Evolutionary conservation across 2,888 invertebrate genomes (phyloP).

Genomic region (Drosophila sordidula): DNA sequence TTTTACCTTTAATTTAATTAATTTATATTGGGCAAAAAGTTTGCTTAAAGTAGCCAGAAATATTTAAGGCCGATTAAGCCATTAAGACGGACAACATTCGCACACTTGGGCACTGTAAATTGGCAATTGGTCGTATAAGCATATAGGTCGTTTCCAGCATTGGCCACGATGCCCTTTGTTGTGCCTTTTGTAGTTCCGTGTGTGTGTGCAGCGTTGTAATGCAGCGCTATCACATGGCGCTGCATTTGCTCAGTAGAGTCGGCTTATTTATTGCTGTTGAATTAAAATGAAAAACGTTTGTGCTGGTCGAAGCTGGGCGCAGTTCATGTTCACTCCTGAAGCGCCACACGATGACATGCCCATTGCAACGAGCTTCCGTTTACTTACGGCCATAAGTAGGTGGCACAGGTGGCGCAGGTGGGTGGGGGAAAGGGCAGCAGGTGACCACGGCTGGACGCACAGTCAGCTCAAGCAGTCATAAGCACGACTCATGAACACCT

Average conservation of each 20-base stretch:
- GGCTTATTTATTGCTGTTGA: conserved; percentile 68
- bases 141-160: conserved; percentile 10
- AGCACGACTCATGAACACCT: conserved; percentile 71
- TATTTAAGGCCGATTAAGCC: neutral
- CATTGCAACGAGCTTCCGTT: conserved; percentile 44
- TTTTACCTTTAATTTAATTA: too few species aligned
- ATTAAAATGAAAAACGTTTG: conserved; percentile 67
- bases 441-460: conserved; percentile 55
- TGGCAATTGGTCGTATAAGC: conserved; percentile 34
- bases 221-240: conserved; percentile 57
- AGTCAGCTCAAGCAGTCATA: conserved; percentile 72
- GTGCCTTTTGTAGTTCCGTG: conserved; percentile 11
- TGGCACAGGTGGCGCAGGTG: neutral
- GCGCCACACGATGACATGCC: conserved; percentile 41
- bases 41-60: neutral
- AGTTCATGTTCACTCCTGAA: conserved; percentile 57
- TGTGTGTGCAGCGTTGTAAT: conserved; percentile 43
- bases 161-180: conserved; percentile 28
- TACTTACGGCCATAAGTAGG: conserved; percentile 53
- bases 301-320: conserved; percentile 43
- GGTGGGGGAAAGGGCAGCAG: neutral
- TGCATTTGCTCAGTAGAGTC: conserved; percentile 53
- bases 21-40: too few species aligned
- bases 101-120: conserved; percentile 17
- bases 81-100: neutral